Conservation (phyloP, 2,888 invertebrate species). For the Cheilosia variabilis region DNA sequence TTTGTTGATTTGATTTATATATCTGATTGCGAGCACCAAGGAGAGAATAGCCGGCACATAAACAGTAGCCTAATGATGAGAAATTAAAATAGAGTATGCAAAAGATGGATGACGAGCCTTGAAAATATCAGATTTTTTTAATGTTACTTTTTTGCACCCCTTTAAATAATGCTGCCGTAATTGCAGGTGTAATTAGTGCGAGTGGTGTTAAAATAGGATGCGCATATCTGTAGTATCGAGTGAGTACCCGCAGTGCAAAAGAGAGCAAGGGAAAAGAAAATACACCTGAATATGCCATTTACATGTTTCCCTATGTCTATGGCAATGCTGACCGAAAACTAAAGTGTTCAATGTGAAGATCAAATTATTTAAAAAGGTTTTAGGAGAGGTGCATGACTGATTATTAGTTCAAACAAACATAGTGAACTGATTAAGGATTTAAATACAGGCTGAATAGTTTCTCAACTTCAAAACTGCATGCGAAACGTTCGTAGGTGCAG, state of each 20-base stretch:
- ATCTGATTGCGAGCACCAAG: slow-evolving; percentile 22
- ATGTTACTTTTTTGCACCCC: slow-evolving; percentile 1
- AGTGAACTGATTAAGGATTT: too few relatives aligned
- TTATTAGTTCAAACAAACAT: too few relatives aligned
- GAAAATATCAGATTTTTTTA: slow-evolving; percentile 30
- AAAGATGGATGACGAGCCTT: slow-evolving; percentile 55
- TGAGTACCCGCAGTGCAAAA: neutral
- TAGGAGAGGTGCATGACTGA: too few relatives aligned
- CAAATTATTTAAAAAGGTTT: too few relatives aligned
- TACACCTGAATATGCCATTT: too few relatives aligned
- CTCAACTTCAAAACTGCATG: too few relatives aligned
- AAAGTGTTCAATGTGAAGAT: too few relatives aligned
- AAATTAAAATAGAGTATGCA: slow-evolving; percentile 64
- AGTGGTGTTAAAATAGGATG: slow-evolving; percentile 51
- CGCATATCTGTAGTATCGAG: slow-evolving; percentile 26
- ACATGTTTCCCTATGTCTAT: too few relatives aligned
- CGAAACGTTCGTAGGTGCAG: too few relatives aligned
- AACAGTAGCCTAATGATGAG: slow-evolving; percentile 69
- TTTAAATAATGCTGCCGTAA: slow-evolving; percentile 37
- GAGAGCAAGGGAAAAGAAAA: too few relatives aligned
- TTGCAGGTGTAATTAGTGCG: slow-evolving; percentile 60
- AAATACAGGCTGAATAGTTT: too few relatives aligned
- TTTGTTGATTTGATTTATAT: slow-evolving; percentile 33
- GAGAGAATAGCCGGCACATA: slow-evolving; percentile 25
- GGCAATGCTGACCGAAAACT: too few relatives aligned